Evolutionary conservation across 2,113 vertebrate genomes (phyloP), one percentile per base, ranked within the genome.

Genomic region (Silurus meridionalis): DNA sequence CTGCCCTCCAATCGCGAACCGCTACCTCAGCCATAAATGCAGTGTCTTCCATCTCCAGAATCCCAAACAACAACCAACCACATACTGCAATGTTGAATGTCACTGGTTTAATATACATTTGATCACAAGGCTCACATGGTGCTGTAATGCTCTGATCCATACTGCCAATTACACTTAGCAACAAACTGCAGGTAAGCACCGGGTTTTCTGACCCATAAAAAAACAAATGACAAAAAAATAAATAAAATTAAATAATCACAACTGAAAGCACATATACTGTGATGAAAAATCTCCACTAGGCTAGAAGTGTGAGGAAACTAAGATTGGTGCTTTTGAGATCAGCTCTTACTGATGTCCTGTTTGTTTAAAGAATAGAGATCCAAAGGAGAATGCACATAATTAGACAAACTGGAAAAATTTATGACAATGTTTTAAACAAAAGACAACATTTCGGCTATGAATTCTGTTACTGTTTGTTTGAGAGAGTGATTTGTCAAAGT

Each of bases 41-140:
- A 48, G 37, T 25, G 69, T 57, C 66, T 79, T 85, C 19, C 80
- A 80, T 78, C n/a, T 15, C 15, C 48, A 21, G 23, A n/a, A 77
- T 53, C 23, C 50, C 50, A 53, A 25, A 25, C 74, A 55, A 53
- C 74, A 72, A 61, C 50, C 46, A 71, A 53, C 46, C 58, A 53
- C 53, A 79, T 17, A 77, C 21, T 58, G 10, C 5, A 10, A n/a
- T 23, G 21, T 6, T 1, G 3, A n/a, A 53, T n/a, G 55, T 25
- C n/a, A 55, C 3, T 78, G 50, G 50, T 25, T 78, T 78, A 75
- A 55, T 48, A 72, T 72, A 48, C 17, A 21, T 75, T 23, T 23
- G 8, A 72, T 50, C 15, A 72, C 37, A 52, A 23, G 64, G 74
- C 5, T 55, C 37, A 57, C 58, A 7, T 53, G 46, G 5, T 52